Evolutionary conservation across 2,797 vertebrate species (phyloP).

Genomic region (Gouania willdenowi): DNA sequence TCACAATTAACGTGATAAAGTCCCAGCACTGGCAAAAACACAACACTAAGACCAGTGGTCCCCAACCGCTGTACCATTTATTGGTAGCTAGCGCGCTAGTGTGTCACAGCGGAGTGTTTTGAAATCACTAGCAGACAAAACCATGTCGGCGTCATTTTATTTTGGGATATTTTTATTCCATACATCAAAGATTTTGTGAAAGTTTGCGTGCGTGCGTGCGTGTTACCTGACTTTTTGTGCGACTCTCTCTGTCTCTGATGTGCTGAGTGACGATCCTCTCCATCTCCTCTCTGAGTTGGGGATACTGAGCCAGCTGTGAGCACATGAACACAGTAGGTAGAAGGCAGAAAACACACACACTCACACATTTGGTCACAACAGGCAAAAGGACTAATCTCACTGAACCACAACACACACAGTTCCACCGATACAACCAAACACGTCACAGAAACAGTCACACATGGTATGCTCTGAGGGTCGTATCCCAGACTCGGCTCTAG

Average conservation of each 20-base stretch:
- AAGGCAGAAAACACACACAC: constrained; percentile 6
- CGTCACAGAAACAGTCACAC: constrained; percentile 31
- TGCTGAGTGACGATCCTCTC: constrained; percentile 96
- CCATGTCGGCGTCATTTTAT: too few relatives aligned
- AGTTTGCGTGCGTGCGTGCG: too few relatives aligned
- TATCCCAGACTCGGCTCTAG: constrained; percentile 49
- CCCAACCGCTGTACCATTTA: too few relatives aligned
- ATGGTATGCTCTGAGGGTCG: constrained; percentile 18
- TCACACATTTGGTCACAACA: neutral
- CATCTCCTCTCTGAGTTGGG: constrained; percentile 95
- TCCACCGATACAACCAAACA: constrained; percentile 31
- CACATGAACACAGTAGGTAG: constrained; percentile 59
- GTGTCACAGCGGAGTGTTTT: too few relatives aligned
- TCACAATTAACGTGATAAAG: too few relatives aligned
- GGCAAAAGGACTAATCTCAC: constrained; percentile 19
- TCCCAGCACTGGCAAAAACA: too few relatives aligned
- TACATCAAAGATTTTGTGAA: too few relatives aligned
- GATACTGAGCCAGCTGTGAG: constrained; percentile 93
- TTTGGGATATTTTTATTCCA: too few relatives aligned
- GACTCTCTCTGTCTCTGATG: constrained; percentile 92
- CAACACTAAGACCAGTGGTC: too few relatives aligned
- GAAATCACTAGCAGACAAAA: too few relatives aligned
- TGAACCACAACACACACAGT: constrained; percentile 47
- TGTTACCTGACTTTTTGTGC: constrained; percentile 90
- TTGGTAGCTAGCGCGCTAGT: too few relatives aligned